phyloP scores from a whole-genome alignment of 2,113 vertebrate species.

The Orthonyx spaldingii region DNA sequence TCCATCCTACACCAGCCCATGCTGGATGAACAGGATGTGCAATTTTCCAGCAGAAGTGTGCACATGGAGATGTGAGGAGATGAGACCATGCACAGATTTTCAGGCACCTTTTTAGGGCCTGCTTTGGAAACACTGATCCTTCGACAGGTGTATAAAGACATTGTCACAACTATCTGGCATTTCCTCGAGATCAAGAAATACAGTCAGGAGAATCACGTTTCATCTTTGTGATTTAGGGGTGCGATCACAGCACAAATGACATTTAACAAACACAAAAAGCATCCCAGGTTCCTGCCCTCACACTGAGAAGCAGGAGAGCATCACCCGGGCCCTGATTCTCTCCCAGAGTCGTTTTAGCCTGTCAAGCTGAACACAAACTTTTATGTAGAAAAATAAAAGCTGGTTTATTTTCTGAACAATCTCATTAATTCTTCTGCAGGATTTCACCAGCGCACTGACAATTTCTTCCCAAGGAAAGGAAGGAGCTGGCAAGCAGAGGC shows the following conservation, averaged over 20 bases:
- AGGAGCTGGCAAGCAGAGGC: neutral
- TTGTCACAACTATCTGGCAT: neutral
- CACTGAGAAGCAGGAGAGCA: fast-evolving
- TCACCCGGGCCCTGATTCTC: fast-evolving
- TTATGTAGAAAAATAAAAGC: neutral
- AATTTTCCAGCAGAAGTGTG: neutral
- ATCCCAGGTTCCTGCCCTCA: neutral
- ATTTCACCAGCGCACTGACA: neutral
- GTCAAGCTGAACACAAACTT: neutral
- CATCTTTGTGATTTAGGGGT: neutral
- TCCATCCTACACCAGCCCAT: neutral
- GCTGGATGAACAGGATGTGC: neutral
- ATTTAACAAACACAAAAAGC: neutral
- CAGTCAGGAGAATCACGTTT: neutral
- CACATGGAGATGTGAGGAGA: neutral
- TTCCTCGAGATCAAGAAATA: neutral
- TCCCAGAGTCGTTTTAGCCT: neutral
- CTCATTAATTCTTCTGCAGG: neutral
- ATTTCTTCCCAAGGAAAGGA: neutral
- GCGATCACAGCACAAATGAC: neutral
- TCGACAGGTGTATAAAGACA: neutral
- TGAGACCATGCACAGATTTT: neutral
- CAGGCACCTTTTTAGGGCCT: neutral
- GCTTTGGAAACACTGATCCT: neutral
- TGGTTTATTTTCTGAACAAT: neutral